A percentile compares a stretch with the other conserved stretches of the same genome.
These are phyloP conservation scores for Lycodopsis pacificus DNA, from an alignment of 2,797 vertebrate species.

Conservation along the genomic window DNA sequence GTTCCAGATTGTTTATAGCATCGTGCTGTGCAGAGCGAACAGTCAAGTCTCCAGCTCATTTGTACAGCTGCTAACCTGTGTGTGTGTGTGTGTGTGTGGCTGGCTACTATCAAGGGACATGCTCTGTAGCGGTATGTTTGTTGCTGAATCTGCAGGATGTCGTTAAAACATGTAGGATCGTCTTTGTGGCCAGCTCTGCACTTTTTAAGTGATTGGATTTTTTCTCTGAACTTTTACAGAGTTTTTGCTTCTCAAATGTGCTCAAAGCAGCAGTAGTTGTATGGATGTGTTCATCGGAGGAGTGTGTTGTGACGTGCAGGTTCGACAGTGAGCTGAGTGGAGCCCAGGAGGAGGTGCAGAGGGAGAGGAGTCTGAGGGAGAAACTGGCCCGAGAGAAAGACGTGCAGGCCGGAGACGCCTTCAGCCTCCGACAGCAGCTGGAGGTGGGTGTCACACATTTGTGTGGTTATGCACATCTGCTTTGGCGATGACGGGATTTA, in stretches of 20 bases:
- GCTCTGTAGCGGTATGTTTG: not conserved
- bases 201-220: not conserved
- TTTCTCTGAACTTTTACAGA: not conserved
- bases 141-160: constrained; percentile 2
- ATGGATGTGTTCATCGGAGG: not conserved
- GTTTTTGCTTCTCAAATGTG: not conserved
- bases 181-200: constrained; percentile 9
- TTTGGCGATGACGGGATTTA: not conserved
- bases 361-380: constrained; percentile 91
- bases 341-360: constrained; percentile 91
- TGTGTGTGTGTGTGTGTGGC: not conserved
- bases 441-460: constrained; percentile 84
- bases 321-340: constrained; percentile 93
- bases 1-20: constrained; percentile 38
- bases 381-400: constrained; percentile 94
- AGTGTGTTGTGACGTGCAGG: constrained; percentile 73
- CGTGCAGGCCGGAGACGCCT: constrained; percentile 89
- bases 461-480: not conserved
- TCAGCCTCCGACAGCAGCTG: constrained; percentile 92
- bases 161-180: not conserved
- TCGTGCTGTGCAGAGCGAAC: constrained; percentile 27
- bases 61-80: constrained; percentile 10
- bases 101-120: not conserved
- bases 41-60: constrained; percentile 27
- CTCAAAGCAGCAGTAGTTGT: not conserved